Conservation (phyloP, 2,113 vertebrate genomes). For the Prinia subflava region DNA sequence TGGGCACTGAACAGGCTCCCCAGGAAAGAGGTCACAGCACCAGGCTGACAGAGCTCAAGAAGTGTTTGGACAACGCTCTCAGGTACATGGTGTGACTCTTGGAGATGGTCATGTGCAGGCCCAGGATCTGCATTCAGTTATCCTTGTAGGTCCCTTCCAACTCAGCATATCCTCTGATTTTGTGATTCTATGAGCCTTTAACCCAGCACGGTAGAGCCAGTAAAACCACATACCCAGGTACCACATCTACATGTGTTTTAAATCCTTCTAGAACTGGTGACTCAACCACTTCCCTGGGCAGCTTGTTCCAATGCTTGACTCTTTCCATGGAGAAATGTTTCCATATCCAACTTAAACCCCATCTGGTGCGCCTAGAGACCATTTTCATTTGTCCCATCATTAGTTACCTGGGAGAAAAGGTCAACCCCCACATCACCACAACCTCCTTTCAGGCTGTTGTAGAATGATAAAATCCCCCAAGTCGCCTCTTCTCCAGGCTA, state of each 20-base stretch:
- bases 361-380: neutral
- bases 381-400: neutral
- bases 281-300: neutral
- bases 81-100: neutral
- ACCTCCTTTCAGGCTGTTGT: neutral
- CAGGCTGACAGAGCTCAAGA: neutral
- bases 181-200: neutral
- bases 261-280: neutral
- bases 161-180: neutral
- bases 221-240: neutral
- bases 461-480: neutral
- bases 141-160: neutral
- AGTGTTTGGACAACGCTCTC: neutral
- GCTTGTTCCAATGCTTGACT: neutral
- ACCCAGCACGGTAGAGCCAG: neutral
- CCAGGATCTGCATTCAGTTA: neutral
- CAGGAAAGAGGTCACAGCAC: no score
- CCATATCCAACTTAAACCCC: neutral
- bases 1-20: neutral
- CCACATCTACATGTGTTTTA: neutral
- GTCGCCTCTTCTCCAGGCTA: rapidly evolving
- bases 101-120: neutral
- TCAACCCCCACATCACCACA: neutral
- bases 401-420: neutral
- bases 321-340: neutral